Conservation (phyloP, 35 echinoderm and acorn worm species). For the Hemicentrotus pulcherrimus region DNA sequence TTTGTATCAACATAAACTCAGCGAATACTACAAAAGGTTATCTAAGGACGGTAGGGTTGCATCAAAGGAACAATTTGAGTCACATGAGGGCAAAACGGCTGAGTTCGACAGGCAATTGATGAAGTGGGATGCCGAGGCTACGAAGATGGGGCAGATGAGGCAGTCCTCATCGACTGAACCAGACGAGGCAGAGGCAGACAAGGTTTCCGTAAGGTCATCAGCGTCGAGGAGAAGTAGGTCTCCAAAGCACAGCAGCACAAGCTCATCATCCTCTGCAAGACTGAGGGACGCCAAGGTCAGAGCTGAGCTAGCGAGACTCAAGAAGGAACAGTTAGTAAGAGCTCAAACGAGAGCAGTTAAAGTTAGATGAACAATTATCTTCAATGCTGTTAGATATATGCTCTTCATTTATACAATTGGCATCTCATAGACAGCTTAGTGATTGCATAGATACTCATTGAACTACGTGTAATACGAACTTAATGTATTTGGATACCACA, state of each 20-base stretch:
- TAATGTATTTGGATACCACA: too few species aligned
- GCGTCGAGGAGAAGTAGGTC: background rate
- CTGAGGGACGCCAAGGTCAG: background rate
- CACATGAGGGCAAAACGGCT: background rate
- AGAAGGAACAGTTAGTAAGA: background rate
- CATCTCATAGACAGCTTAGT: too few species aligned
- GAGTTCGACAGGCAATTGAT: background rate
- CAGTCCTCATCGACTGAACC: background rate
- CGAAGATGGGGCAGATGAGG: background rate
- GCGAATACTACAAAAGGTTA: background rate
- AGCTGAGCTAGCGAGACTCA: background rate
- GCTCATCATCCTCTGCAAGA: background rate
- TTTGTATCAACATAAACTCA: background rate
- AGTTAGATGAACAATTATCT: background rate
- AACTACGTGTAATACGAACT: too few species aligned
- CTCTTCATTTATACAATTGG: too few species aligned
- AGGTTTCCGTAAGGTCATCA: background rate
- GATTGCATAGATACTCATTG: too few species aligned
- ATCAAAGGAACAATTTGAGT: background rate
- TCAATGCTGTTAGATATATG: too few species aligned
- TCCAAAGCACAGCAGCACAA: background rate
- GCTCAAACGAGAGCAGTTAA: background rate
- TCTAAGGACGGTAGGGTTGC: background rate
- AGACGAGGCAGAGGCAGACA: background rate
- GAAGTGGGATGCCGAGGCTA: background rate